Evolutionary conservation across 2,113 vertebrate species (phyloP).

Genomic region (Campylorhamphus procurvoides): DNA sequence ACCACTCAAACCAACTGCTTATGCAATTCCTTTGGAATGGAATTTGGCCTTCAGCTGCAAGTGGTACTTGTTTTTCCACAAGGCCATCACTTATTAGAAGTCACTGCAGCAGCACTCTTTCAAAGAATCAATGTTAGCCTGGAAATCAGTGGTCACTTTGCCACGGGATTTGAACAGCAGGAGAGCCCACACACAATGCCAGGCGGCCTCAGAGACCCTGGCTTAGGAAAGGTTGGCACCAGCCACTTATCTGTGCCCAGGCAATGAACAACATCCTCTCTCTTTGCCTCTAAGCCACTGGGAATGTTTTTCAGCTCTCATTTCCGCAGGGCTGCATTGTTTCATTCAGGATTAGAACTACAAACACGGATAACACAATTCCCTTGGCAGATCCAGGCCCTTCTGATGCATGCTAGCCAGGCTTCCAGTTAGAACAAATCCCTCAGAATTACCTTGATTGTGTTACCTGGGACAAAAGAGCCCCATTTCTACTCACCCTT

Average conservation of each 20-base stretch:
- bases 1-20: conserved; percentile 31
- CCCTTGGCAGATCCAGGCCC: background rate
- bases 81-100: background rate
- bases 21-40: conserved; percentile 45
- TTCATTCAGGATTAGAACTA: background rate
- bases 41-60: conserved; percentile 41
- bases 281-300: background rate
- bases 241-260: background rate
- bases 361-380: background rate
- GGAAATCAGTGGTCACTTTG: conserved; percentile 14
- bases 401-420: background rate
- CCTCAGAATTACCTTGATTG: background rate
- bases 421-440: background rate
- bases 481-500: conserved; percentile 84
- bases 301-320: background rate
- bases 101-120: background rate
- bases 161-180: background rate
- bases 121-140: conserved; percentile 17
- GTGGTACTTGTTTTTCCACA: conserved; percentile 7
- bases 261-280: background rate
- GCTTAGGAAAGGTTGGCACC: background rate
- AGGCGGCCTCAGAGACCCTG: background rate
- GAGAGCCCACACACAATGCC: background rate
- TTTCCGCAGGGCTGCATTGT: background rate
- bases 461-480: background rate